These are phyloP conservation scores for Anastatus disparis DNA, from an alignment of 1,140 invertebrate genomes.

Conservation along the genomic window DNA sequence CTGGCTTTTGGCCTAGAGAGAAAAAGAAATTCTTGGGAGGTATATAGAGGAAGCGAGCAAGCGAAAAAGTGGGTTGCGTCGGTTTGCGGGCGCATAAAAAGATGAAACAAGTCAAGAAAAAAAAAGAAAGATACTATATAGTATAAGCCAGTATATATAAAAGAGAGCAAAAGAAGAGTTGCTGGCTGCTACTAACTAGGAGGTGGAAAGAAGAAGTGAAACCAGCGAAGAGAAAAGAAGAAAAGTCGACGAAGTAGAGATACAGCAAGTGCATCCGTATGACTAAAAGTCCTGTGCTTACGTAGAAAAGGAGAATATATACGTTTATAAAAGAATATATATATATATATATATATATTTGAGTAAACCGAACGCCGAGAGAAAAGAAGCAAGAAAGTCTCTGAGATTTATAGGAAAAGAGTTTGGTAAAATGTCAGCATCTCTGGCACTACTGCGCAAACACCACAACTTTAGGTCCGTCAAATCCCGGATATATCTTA, in stretches of 20 bases:
- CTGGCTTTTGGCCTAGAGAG: conserved; percentile 23
- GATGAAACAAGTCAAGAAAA: conserved; percentile 2
- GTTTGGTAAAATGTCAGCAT: conserved; percentile 2
- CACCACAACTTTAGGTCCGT: conserved; percentile 7
- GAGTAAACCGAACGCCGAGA: neutral
- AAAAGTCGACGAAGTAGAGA: neutral
- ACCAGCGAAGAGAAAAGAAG: neutral
- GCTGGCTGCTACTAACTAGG: neutral
- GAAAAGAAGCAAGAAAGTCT: conserved; percentile 10
- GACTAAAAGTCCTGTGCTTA: conserved; percentile 23
- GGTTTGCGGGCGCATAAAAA: neutral
- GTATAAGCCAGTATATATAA: neutral
- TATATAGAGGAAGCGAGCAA: neutral
- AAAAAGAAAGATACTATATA: neutral
- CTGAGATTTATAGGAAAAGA: conserved; percentile 30
- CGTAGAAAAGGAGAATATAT: too few relatives aligned
- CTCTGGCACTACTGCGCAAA: conserved; percentile 16
- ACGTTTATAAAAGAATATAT: too few relatives aligned
- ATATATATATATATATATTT: neutral
- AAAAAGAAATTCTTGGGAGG: too few relatives aligned
- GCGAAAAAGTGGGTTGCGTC: conserved; percentile 23
- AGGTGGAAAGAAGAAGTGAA: neutral
- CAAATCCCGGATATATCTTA: conserved; percentile 13
- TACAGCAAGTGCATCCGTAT: neutral
- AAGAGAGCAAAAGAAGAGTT: neutral